These are phyloP conservation scores for Bolborhynchus lineola DNA, from an alignment of 2,113 vertebrate genomes.

Conservation along the genomic window DNA sequence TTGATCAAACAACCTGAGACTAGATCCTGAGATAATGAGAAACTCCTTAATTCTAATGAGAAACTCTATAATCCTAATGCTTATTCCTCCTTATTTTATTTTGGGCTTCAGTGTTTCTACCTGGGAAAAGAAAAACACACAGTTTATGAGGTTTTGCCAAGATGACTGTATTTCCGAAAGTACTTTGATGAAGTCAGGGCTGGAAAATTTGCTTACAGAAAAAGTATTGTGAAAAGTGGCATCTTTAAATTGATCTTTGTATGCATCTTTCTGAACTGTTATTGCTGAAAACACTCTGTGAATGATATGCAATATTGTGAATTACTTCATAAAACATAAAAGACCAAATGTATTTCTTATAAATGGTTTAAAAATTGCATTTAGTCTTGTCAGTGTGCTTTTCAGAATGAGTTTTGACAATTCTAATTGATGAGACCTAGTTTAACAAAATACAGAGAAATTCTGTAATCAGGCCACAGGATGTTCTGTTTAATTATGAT, in stretches of 20 bases:
- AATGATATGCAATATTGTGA: background rate
- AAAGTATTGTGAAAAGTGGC: background rate
- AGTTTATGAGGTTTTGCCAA: background rate
- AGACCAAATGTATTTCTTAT: background rate
- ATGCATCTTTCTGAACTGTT: background rate
- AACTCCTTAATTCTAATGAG: background rate
- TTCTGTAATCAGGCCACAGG: constrained; percentile 60
- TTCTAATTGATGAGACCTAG: constrained; percentile 58
- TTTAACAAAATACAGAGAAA: constrained; percentile 66
- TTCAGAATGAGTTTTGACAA: constrained; percentile 37
- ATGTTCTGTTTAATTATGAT: constrained; percentile 72
- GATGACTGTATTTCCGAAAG: background rate
- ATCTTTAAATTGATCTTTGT: background rate
- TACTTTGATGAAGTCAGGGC: background rate
- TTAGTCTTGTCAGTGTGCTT: background rate
- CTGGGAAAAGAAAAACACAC: background rate
- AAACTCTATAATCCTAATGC: background rate
- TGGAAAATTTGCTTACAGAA: background rate
- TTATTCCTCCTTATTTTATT: background rate
- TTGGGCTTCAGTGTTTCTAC: background rate
- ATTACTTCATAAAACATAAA: constrained; percentile 2
- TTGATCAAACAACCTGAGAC: background rate
- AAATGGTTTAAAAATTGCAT: background rate
- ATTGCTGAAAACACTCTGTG: background rate
- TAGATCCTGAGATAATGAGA: background rate